A percentile compares a stretch with the other conserved stretches of the same genome.
Evolutionary conservation across 2,113 vertebrate genomes (phyloP).

Genomic region (Mionectes macconnelli): DNA sequence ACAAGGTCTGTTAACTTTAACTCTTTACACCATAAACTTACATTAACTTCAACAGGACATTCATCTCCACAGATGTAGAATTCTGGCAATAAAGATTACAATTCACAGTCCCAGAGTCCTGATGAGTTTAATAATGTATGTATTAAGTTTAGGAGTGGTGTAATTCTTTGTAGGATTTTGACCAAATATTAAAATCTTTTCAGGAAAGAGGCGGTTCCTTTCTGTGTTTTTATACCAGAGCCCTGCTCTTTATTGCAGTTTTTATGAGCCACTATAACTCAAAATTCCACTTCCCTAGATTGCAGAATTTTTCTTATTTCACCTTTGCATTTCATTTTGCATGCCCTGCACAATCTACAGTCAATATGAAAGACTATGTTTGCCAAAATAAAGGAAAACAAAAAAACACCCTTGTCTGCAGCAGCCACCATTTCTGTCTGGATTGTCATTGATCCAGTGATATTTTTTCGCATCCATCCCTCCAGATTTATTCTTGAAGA

Average conservation of each 20-base stretch:
- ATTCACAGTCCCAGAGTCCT: neutral
- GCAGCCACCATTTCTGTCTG: neutral
- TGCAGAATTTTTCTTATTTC: neutral
- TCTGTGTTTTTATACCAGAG: conserved; percentile 33
- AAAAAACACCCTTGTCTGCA: neutral
- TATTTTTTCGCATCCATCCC: neutral
- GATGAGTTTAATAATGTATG: neutral
- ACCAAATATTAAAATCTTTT: conserved; percentile 20
- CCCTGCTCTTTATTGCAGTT: conserved; percentile 1
- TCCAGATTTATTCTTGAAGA: conserved; percentile 34
- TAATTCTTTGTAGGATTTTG: conserved; percentile 24
- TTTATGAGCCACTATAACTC: conserved; percentile 41
- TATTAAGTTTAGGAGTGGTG: neutral
- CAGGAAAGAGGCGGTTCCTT: conserved; percentile 6
- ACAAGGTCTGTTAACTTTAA: neutral
- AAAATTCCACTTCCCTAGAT: neutral
- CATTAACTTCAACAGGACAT: neutral
- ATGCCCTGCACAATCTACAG: neutral
- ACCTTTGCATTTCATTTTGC: conserved; percentile 17
- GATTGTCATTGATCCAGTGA: conserved; percentile 2
- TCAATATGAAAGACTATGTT: neutral
- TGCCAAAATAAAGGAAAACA: neutral
- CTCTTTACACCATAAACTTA: neutral
- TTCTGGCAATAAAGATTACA: neutral
- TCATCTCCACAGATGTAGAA: neutral